Evolutionary conservation across 2,797 vertebrate species (phyloP).

Genomic region (Pelodytes ibericus): DNA sequence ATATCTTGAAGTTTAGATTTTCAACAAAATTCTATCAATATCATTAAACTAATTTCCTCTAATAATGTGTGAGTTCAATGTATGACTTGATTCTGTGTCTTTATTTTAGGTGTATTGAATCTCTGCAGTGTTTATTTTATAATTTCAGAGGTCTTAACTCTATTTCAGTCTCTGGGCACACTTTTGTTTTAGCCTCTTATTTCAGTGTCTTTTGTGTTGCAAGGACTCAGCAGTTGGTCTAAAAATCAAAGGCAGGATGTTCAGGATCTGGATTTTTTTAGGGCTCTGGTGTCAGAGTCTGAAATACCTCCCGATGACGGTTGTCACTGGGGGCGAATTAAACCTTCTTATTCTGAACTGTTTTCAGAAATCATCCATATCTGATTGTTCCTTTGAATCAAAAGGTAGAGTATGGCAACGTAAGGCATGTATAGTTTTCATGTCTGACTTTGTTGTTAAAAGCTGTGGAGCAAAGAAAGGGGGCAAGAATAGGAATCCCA

Average conservation of each 20-base stretch:
- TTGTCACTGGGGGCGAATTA: constrained; percentile 69
- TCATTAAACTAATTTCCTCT: constrained; percentile 33
- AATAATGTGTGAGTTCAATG: constrained; percentile 20
- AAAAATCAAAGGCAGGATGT: constrained; percentile 73
- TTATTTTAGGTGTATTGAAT: constrained; percentile 62
- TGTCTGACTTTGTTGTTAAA: constrained; percentile 75
- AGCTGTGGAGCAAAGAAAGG: constrained; percentile 57
- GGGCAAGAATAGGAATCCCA: constrained; percentile 67
- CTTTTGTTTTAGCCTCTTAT: constrained; percentile 73
- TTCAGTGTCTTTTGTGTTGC: constrained; percentile 68
- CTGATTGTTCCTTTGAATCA: constrained; percentile 80
- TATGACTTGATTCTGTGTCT: background rate
- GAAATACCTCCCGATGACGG: constrained; percentile 72
- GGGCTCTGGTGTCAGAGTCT: constrained; percentile 70
- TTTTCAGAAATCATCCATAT: constrained; percentile 75
- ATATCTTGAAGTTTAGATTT: background rate
- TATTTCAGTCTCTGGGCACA: constrained; percentile 68
- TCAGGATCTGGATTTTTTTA: constrained; percentile 67
- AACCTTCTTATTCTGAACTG: constrained; percentile 69
- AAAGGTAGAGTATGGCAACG: constrained; percentile 73
- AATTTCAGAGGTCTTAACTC: constrained; percentile 66
- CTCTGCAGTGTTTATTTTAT: constrained; percentile 62
- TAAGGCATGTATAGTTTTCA: constrained; percentile 70
- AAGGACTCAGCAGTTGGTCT: constrained; percentile 75
- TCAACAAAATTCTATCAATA: constrained; percentile 2